These are phyloP conservation scores for Agapornis canus DNA, from an alignment of 2,797 vertebrate genomes.

Conservation along the genomic window DNA sequence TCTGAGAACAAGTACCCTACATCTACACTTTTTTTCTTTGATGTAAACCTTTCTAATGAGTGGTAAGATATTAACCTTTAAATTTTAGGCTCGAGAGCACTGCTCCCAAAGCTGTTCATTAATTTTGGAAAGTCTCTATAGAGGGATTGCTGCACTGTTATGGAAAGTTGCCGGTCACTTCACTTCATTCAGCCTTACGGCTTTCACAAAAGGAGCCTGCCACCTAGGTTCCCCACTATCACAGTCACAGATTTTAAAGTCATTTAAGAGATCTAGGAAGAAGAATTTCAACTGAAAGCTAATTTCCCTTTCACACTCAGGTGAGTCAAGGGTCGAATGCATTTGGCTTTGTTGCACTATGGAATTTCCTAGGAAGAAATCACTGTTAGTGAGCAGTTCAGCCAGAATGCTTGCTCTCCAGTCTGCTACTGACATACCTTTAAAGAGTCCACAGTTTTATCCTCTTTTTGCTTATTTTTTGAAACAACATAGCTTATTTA, in stretches of 20 bases:
- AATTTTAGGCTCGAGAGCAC: neutral
- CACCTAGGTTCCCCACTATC: neutral
- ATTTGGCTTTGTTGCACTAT: neutral
- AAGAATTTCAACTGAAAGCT: neutral
- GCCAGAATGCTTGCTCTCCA: neutral
- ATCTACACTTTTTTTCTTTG: neutral
- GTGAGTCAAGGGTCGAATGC: neutral
- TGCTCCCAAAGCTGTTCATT: neutral
- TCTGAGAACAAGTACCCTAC: neutral
- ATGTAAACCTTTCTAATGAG: neutral
- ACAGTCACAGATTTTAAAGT: neutral
- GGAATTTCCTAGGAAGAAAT: neutral
- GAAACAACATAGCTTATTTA: neutral
- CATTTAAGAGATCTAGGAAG: neutral
- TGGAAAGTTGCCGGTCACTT: neutral
- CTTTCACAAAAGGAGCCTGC: neutral
- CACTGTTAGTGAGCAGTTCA: neutral
- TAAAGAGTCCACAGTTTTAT: neutral
- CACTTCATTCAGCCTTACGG: neutral
- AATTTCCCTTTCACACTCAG: neutral
- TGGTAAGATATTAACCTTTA: neutral
- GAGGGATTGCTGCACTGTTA: neutral
- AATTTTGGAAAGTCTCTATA: neutral
- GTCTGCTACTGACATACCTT: neutral
- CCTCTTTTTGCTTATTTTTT: neutral